Percentiles rank a stretch among this genome's conserved stretches.
These are phyloP conservation scores for Acrossocheilus fasciatus DNA, from an alignment of 2,797 vertebrate genomes.

Conservation along the genomic window DNA sequence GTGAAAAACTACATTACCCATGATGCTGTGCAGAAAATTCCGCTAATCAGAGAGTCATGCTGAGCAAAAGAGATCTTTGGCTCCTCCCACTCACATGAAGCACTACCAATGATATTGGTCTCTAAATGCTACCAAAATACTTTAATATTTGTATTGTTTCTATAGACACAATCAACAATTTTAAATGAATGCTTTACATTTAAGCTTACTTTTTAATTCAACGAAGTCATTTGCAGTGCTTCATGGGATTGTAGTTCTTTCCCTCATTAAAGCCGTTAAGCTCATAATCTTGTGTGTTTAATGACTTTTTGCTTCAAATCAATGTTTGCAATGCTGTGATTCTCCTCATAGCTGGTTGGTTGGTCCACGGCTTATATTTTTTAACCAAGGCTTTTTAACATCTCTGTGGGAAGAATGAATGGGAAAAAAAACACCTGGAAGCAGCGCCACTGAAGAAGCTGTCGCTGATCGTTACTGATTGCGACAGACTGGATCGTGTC, in stretches of 20 bases:
- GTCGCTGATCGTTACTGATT: background rate
- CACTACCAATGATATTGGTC: background rate
- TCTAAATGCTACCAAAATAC: background rate
- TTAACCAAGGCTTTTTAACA: background rate
- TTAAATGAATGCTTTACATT: background rate
- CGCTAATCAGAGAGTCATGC: background rate
- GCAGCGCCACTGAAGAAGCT: background rate
- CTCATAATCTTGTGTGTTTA: background rate
- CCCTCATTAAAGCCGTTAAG: background rate
- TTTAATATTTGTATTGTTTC: background rate
- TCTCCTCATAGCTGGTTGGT: background rate
- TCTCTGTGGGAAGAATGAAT: background rate
- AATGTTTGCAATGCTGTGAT: background rate
- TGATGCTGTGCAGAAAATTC: background rate
- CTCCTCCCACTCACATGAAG: background rate
- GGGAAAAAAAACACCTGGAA: background rate
- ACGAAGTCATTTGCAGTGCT: background rate
- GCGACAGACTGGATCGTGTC: background rate
- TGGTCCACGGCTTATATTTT: background rate
- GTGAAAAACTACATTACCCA: background rate
- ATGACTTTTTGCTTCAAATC: background rate
- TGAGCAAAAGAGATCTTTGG: background rate
- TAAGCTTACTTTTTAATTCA: background rate
- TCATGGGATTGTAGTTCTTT: conserved; percentile 1
- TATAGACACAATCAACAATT: background rate